Base-by-base conservation (phyloP, 2,888 invertebrate genomes). In the Mactromeris polynyma region DNA sequence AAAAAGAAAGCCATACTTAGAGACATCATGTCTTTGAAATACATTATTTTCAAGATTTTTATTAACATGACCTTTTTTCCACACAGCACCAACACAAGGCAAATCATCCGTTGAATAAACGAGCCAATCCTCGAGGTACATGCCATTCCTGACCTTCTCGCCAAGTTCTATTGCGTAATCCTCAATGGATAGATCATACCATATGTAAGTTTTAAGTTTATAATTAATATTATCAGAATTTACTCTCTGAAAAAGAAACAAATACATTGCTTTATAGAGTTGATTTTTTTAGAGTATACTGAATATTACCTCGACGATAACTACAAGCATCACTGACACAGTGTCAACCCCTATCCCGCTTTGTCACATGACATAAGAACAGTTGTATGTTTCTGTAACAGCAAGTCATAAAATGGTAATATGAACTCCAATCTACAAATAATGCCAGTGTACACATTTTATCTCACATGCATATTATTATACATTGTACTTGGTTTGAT, bases 1-100 rank as follows among this genome's bases (percentile, higher is more conserved):
- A 86, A 95, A 94, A 46, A 95, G 81, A 73, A 96, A 93, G 4
- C 95, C 95, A 93, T 95, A 96, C 77, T 93, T 93, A 31, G 96
- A 95, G 81, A 95, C 95, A 64, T 93, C 91, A 88, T 94, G 93
- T 78, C 96, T 91, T 84, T 95, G 95, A 38, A 94, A 95, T 11
- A 92, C 83, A 51, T 93, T 92, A n/a, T 90, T 91, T 7, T 87
- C 81, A 2, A 78, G 64, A 26, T 81, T 77, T 7, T 92, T 81
- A 9, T 2, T 73, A 6, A 86, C 81, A 7, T 92, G 84, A 17
- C 36, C 9, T 11, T 54, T 87, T 31, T 88, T 83, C 96, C 96
- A 96, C n/a, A 95, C 91, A 7, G 94, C 95, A 87, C 95, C 95
- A 42, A 96, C 94, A 87, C 90, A 94, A 0, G 94, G 91, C 17